Base-by-base conservation (phyloP, 2,797 vertebrate species). In the Amblyopsis hoosieri region DNA sequence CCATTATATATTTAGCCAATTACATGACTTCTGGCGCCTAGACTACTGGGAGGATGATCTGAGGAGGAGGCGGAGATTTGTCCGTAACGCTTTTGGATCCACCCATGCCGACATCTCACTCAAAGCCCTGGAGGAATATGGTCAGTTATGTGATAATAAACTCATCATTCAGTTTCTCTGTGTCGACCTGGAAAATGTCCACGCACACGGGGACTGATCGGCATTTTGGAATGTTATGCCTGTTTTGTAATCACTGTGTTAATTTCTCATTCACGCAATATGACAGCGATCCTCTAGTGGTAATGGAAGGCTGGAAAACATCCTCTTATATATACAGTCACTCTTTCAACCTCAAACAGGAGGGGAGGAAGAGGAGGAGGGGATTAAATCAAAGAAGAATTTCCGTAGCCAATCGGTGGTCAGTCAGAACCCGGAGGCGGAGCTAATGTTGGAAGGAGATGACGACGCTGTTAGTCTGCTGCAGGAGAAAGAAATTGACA, bases 31-130 rank as follows among this genome's bases (percentile, higher is more conserved):
- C 91, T 99, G 98, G 98, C 96, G 98, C 65, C 89, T 99, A 81
- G 98, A 99, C 90, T 99, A 99, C 90, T 99, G 98, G 98, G 98
- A 99, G 87, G 98, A 99, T 3, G 98, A 99, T 84, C 89, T 99
- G 76, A 95, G 98, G 70, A 92, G 98, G 60, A 93, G 98, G 79
- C 93, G 98, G 69, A 91, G 98, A 76, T 99, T 99, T 48, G 97
- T 99, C 60, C 95, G 98, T 55, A 99, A 99, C 50, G 95, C 97
- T 12, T 99, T 98, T 71, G 98, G 98, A 49, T 99, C 96, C 62
- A 97, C 96, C 70, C 98, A 99, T 17, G 86, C 95, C 1, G 97
- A 99, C 55, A 92, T 95, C 17, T 80, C 92, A 2, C 94, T 98
- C 64, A 99, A 96, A 89, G 72, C 95, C 12, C 91, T 97, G 47